A percentile compares a stretch with the other conserved stretches of the same genome.
phyloP scores from a whole-genome alignment of 2,113 vertebrate genomes.

The Dicrurus megarhynchus region DNA sequence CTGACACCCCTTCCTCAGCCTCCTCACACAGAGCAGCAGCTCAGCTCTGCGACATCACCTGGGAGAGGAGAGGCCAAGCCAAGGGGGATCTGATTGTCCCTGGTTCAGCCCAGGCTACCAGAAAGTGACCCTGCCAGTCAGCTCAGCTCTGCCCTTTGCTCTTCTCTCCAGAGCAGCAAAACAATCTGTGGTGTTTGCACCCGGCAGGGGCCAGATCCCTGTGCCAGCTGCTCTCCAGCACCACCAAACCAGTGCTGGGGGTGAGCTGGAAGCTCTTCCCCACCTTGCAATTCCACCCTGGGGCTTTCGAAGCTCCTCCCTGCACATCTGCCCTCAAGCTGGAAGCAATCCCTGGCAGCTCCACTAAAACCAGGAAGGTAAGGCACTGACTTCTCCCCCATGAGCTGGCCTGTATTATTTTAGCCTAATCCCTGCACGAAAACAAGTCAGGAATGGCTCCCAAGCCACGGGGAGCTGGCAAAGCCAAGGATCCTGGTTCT shows the following conservation, averaged over 20 bases:
- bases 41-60: neutral
- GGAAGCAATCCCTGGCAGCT: neutral
- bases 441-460: neutral
- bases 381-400: neutral
- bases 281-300: neutral
- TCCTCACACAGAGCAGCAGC: neutral
- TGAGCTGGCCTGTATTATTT: neutral
- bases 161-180: neutral
- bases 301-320: neutral
- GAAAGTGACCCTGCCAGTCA: neutral
- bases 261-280: neutral
- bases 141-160: neutral
- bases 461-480: neutral
- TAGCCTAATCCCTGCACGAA: neutral
- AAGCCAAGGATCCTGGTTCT: neutral
- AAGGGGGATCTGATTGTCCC: neutral
- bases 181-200: neutral
- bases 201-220: fast-evolving
- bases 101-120: neutral
- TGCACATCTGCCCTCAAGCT: neutral
- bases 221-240: neutral
- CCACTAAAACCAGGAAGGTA: neutral
- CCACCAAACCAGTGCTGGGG: neutral
- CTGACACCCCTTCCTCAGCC: neutral
- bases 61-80: neutral